Conservation (phyloP, 1,140 invertebrate genomes). For the Papilio xuthus region DNA sequence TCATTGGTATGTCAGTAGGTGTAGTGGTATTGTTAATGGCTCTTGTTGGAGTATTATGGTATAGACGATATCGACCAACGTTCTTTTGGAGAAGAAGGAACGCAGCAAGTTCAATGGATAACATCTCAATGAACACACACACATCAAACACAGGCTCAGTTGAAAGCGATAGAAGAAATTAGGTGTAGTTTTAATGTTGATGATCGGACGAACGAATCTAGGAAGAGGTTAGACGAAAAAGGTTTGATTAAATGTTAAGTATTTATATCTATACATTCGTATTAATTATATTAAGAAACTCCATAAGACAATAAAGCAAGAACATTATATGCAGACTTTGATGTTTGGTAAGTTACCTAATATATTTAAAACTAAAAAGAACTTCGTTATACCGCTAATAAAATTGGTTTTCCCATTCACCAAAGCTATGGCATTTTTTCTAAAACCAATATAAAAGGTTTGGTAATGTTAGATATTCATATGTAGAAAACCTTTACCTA, state of each 20-base stretch:
- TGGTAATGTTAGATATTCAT: neutral
- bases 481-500: neutral
- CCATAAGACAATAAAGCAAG: too few relatives aligned
- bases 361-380: too few relatives aligned
- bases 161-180: neutral
- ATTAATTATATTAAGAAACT: too few relatives aligned
- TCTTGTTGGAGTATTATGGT: conserved; percentile 51
- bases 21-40: conserved; percentile 44
- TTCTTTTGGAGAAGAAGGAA: conserved; percentile 20
- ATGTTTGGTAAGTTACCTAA: too few relatives aligned
- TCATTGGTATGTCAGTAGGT: conserved; percentile 60
- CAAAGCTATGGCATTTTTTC: neutral
- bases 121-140: conserved; percentile 25
- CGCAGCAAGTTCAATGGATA: neutral
- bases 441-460: neutral
- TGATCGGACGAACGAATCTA: too few relatives aligned
- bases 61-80: conserved; percentile 47
- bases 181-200: neutral
- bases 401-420: neutral
- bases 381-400: neutral
- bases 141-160: neutral
- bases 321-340: too few relatives aligned
- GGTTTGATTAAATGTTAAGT: too few relatives aligned
- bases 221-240: too few relatives aligned
- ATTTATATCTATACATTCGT: too few relatives aligned